These are phyloP conservation scores for Cassiopea andromeda DNA, from an alignment of 30 jellyfish, hydroid and myxozoan genomes.

Conservation along the genomic window DNA sequence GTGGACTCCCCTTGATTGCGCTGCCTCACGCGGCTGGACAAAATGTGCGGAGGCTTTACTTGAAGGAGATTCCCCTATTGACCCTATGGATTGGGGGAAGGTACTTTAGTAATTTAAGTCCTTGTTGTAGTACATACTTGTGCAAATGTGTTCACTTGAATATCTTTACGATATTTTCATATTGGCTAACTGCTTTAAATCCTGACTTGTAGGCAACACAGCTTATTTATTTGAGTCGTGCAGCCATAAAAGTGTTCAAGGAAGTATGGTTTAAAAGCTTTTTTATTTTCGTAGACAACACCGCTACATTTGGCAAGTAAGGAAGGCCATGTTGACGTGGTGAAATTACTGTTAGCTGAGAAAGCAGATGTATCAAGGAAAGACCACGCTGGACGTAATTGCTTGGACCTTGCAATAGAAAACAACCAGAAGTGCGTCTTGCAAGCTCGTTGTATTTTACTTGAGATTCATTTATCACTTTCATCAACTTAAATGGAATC, in stretches of 20 bases:
- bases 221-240: not conserved
- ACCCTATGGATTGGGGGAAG: slow-evolving; percentile 96
- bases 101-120: slow-evolving; percentile 18
- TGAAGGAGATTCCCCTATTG: slow-evolving; percentile 94
- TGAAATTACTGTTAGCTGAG: slow-evolving; percentile 77
- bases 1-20: slow-evolving; percentile 99
- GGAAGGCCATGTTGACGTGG: slow-evolving; percentile 98
- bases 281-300: slow-evolving; percentile 72
- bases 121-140: not conserved
- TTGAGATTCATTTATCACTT: not conserved
- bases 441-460: not conserved
- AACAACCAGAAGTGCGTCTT: slow-evolving; percentile 79
- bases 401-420: slow-evolving; percentile 97
- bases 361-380: slow-evolving; percentile 92
- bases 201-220: no score
- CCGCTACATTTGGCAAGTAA: slow-evolving; percentile 95
- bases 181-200: no score
- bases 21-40: slow-evolving; percentile 98
- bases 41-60: slow-evolving; percentile 90
- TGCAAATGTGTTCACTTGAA: no score
- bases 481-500: no score
- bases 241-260: not conserved
- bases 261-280: no score
- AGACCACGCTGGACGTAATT: slow-evolving; percentile 95
- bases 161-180: no score